These are phyloP conservation scores for Meteorus sp. DNA, from an alignment of 1,140 invertebrate genomes.

Conservation along the genomic window DNA sequence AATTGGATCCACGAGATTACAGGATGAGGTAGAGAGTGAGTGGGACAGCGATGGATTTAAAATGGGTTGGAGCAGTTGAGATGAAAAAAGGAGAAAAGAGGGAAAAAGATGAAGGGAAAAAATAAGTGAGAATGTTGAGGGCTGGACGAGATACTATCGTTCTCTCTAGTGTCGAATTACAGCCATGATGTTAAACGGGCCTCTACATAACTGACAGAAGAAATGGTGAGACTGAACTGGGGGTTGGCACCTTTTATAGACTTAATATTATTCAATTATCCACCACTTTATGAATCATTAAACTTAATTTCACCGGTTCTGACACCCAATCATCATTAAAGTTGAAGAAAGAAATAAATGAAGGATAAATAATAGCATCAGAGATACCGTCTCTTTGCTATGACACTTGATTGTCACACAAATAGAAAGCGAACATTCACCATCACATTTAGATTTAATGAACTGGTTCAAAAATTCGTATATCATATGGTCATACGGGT, in stretches of 20 bases:
- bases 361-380: too few relatives aligned
- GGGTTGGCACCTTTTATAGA: constrained; percentile 16
- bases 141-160: constrained; percentile 7
- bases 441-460: too few relatives aligned
- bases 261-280: constrained; percentile 20
- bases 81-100: not conserved
- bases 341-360: not conserved
- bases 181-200: constrained; percentile 31
- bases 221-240: too few relatives aligned
- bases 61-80: not conserved
- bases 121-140: not conserved
- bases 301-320: too few relatives aligned
- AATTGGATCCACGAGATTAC: constrained; percentile 6
- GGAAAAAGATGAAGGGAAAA: not conserved
- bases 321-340: too few relatives aligned
- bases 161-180: constrained; percentile 36
- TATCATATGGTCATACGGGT: too few relatives aligned
- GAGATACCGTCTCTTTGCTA: too few relatives aligned
- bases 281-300: constrained; percentile 22
- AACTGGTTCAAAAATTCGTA: too few relatives aligned
- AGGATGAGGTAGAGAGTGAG: not conserved
- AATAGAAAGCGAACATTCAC: too few relatives aligned
- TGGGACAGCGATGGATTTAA: too few relatives aligned
- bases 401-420: too few relatives aligned
- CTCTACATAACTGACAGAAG: not conserved